Conservation (phyloP, 2,797 vertebrate genomes). For the Urocyon cinereoargenteus region DNA sequence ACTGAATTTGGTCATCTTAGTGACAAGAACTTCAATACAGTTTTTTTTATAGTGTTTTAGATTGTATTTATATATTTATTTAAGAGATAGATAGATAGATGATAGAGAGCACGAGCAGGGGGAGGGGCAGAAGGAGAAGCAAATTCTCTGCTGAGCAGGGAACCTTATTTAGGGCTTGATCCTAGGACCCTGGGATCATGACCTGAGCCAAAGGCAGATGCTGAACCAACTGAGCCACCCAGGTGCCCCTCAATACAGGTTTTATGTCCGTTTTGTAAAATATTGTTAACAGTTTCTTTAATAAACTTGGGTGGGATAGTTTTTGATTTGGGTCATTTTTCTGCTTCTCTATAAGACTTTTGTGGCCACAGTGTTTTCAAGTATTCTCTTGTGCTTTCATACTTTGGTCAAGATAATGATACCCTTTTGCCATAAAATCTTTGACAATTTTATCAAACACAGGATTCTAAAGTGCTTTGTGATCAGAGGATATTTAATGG, state of each 20-base stretch:
- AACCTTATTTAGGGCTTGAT: too few relatives aligned
- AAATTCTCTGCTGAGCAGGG: too few relatives aligned
- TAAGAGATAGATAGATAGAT: too few relatives aligned
- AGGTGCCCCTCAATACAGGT: not conserved
- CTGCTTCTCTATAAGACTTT: not conserved
- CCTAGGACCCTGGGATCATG: too few relatives aligned
- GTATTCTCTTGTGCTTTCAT: not conserved
- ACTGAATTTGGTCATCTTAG: conserved; percentile 16
- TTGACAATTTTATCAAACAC: conserved; percentile 21
- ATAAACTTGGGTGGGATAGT: not conserved
- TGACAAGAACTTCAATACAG: not conserved
- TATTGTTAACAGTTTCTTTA: conserved; percentile 9
- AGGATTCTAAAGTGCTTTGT: not conserved
- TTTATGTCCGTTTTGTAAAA: not conserved
- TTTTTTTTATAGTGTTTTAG: not conserved
- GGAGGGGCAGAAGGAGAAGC: too few relatives aligned
- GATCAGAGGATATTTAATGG: not conserved
- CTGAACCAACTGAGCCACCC: too few relatives aligned
- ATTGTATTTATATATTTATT: too few relatives aligned
- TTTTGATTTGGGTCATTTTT: not conserved
- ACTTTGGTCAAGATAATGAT: not conserved
- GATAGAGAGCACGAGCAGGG: too few relatives aligned
- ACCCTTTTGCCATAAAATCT: not conserved
- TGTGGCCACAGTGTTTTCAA: not conserved
- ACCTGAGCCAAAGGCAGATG: too few relatives aligned